Percentiles rank a stretch among this genome's conserved stretches.
phyloP scores from a whole-genome alignment of 1,140 invertebrate species.

The Mizuhopecten yessoensis region DNA sequence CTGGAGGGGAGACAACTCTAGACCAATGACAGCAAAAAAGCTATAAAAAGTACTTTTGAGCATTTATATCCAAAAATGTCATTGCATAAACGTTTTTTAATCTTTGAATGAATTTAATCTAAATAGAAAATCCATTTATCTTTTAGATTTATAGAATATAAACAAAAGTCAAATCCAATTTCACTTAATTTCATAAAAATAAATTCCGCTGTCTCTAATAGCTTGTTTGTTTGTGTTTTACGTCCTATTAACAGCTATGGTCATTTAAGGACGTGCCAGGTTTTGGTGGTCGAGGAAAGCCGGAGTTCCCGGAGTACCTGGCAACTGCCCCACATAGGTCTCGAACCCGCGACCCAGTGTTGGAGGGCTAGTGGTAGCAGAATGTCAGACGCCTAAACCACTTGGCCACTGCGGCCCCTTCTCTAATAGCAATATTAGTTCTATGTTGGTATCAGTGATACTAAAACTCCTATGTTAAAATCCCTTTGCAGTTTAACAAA shows the following conservation, averaged over 20 bases:
- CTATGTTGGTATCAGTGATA: background rate
- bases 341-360: no score
- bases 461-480: background rate
- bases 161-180: background rate
- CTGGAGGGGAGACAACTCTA: slow-evolving; percentile 1
- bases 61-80: background rate
- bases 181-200: background rate
- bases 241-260: no score
- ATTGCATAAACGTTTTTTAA: background rate
- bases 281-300: no score
- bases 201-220: background rate
- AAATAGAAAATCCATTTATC: background rate
- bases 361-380: no score
- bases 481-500: background rate
- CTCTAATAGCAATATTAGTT: background rate
- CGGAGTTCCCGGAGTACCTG: no score
- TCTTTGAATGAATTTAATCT: background rate
- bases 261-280: no score
- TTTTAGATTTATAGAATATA: background rate
- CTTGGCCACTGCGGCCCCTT: no score
- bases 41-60: background rate
- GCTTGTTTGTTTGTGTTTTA: no score
- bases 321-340: no score
- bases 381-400: no score
- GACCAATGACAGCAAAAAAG: background rate